Evolutionary conservation across 2,797 vertebrate species (phyloP).

Genomic region (Nannoperca obscura): DNA sequence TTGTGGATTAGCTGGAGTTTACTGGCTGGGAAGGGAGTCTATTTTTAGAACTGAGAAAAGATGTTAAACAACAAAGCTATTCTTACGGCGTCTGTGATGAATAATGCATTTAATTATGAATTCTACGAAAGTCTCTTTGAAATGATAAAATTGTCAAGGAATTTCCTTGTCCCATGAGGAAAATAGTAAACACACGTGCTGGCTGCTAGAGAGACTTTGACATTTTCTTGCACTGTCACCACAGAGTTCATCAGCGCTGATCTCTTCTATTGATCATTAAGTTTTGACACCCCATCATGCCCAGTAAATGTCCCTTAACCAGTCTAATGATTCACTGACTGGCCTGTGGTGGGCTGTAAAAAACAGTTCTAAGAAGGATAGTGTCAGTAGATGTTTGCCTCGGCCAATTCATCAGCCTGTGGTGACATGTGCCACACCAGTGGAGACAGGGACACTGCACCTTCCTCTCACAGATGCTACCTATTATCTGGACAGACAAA

Average conservation of each 20-base stretch:
- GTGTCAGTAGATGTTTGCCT: constrained; percentile 35
- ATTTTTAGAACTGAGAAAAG: constrained; percentile 62
- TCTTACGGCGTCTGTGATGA: constrained; percentile 34
- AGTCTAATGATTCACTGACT: constrained; percentile 30
- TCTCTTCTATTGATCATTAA: constrained; percentile 12
- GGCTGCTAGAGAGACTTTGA: not conserved
- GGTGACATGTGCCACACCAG: constrained; percentile 42
- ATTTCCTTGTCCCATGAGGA: constrained; percentile 30
- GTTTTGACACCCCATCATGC: constrained; percentile 16
- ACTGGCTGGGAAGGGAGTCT: constrained; percentile 50
- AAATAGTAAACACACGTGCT: constrained; percentile 2
- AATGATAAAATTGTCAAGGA: constrained; percentile 20
- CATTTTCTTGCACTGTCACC: constrained; percentile 13
- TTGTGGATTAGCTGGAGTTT: constrained; percentile 67
- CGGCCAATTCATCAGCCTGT: constrained; percentile 29
- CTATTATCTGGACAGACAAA: constrained; percentile 19
- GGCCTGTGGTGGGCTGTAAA: constrained; percentile 1
- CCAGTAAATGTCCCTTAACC: constrained; percentile 13
- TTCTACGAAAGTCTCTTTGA: constrained; percentile 41
- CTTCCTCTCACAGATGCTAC: constrained; percentile 23
- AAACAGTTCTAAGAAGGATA: constrained; percentile 4
- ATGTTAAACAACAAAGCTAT: constrained; percentile 54
- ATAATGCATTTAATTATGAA: constrained; percentile 48
- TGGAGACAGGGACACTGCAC: constrained; percentile 31
- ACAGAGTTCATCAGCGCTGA: not conserved